Percentiles rank a stretch among this genome's conserved stretches.
These are phyloP conservation scores for Aleiodes sp. DNA, from an alignment of 1,140 invertebrate species.

Conservation along the genomic window DNA sequence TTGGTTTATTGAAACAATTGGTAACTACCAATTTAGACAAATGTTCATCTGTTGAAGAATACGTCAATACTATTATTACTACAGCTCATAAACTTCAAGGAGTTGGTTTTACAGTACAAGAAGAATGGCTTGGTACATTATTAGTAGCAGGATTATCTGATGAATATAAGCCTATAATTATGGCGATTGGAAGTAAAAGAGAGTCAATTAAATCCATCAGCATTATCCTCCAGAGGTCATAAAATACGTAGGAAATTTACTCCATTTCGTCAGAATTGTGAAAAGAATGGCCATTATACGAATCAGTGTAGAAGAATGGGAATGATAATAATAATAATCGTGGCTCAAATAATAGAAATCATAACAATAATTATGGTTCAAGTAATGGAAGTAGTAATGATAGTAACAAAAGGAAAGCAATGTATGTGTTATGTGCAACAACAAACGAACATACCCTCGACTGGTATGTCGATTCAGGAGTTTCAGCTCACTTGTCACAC, in stretches of 20 bases:
- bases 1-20: slow-evolving; percentile 47
- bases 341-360: not conserved
- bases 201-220: not conserved
- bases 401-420: not conserved
- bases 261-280: slow-evolving; percentile 9
- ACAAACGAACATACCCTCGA: not conserved
- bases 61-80: slow-evolving; percentile 50
- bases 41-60: slow-evolving; percentile 47
- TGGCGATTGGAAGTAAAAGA: slow-evolving; percentile 52
- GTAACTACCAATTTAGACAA: slow-evolving; percentile 47
- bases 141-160: slow-evolving; percentile 55
- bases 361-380: not conserved
- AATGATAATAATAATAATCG: not conserved
- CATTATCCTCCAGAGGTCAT: slow-evolving; percentile 19
- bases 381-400: not conserved
- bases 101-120: slow-evolving; percentile 49
- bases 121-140: slow-evolving; percentile 54
- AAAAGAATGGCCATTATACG: slow-evolving; percentile 11
- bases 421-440: not conserved
- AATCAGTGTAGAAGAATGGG: not conserved
- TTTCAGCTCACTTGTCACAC: not conserved
- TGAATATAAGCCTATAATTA: slow-evolving; percentile 60
- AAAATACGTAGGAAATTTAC: slow-evolving; percentile 20
- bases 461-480: not conserved
- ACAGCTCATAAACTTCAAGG: slow-evolving; percentile 50